phyloP scores from a whole-genome alignment of 2,888 invertebrate species.

The Oligia strigilis region DNA sequence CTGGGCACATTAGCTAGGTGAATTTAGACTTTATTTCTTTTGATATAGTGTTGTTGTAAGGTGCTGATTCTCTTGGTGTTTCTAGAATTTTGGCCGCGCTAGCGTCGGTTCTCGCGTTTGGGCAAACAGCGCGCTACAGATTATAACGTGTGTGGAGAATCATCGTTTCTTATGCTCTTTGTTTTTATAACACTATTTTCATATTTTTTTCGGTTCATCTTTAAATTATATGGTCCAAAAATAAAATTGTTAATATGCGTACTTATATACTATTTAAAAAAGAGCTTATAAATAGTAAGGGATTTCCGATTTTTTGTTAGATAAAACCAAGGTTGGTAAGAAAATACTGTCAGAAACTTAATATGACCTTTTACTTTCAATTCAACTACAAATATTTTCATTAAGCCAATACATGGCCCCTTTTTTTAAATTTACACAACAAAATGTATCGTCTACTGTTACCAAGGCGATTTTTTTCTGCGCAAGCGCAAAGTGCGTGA shows the following conservation, averaged over 20 bases:
- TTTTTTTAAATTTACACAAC: not conserved
- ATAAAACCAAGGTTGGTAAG: slow-evolving; percentile 10
- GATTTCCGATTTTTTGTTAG: not conserved
- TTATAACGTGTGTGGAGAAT: slow-evolving; percentile 83
- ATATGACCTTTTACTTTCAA: slow-evolving; percentile 36
- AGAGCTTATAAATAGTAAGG: not conserved
- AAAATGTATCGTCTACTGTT: slow-evolving; percentile 47
- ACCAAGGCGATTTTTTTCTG: slow-evolving; percentile 53
- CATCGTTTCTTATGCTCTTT: slow-evolving; percentile 75
- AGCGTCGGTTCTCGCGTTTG: slow-evolving; percentile 76
- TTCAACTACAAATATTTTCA: slow-evolving; percentile 27
- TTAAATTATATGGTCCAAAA: slow-evolving; percentile 24
- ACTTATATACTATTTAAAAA: slow-evolving; percentile 14
- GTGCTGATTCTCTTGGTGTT: slow-evolving; percentile 42
- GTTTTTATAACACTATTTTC: slow-evolving; percentile 69
- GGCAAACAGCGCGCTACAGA: slow-evolving; percentile 85
- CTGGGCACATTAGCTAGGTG: slow-evolving; percentile 37
- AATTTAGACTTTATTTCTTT: slow-evolving; percentile 62
- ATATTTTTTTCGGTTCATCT: slow-evolving; percentile 62
- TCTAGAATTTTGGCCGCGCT: slow-evolving; percentile 64
- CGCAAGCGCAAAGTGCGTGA: slow-evolving; percentile 56
- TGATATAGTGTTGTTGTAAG: slow-evolving; percentile 32
- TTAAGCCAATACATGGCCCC: slow-evolving; percentile 15
- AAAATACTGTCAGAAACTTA: slow-evolving; percentile 38
- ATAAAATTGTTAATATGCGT: slow-evolving; percentile 26